Percentiles rank a stretch among this genome's conserved stretches.
Evolutionary conservation across 2,797 vertebrate species (phyloP).

Genomic region (Monodelphis domestica): DNA sequence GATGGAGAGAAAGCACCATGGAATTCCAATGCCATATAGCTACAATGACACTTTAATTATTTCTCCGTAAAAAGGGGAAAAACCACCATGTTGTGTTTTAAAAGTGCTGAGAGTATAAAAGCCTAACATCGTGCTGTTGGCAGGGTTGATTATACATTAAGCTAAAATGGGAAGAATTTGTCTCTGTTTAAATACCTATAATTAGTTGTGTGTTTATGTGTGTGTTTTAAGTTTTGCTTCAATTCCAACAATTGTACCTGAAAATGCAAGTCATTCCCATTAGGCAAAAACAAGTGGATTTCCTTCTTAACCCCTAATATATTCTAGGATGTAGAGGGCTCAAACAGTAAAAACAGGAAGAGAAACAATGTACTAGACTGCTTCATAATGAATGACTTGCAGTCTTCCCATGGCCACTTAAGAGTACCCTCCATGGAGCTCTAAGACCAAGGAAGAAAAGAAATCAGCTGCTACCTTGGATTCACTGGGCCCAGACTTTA

Average conservation of each 20-base stretch:
- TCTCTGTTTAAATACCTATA: constrained; percentile 47
- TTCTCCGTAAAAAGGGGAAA: neutral
- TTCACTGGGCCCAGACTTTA: constrained; percentile 1
- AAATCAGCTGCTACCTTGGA: neutral
- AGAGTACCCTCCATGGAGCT: neutral
- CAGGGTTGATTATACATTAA: constrained; percentile 42
- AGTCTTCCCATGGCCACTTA: constrained; percentile 22
- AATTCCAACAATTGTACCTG: neutral
- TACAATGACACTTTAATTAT: neutral
- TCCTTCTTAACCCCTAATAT: neutral
- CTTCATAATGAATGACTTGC: constrained; percentile 21
- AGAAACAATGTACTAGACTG: neutral
- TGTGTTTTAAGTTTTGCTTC: constrained; percentile 27
- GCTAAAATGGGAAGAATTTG: constrained; percentile 32
- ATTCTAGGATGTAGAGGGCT: neutral
- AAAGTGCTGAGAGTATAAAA: constrained; percentile 38
- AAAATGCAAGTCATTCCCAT: constrained; percentile 11
- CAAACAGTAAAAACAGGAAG: constrained; percentile 18
- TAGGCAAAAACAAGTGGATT: neutral
- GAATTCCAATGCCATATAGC: neutral
- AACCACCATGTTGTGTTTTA: neutral
- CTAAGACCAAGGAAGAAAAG: neutral
- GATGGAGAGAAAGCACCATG: neutral
- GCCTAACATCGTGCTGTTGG: constrained; percentile 18
- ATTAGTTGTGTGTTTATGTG: constrained; percentile 14